Base-by-base conservation (phyloP, 2,888 invertebrate species). In the Taphrorychus bicolor region DNA sequence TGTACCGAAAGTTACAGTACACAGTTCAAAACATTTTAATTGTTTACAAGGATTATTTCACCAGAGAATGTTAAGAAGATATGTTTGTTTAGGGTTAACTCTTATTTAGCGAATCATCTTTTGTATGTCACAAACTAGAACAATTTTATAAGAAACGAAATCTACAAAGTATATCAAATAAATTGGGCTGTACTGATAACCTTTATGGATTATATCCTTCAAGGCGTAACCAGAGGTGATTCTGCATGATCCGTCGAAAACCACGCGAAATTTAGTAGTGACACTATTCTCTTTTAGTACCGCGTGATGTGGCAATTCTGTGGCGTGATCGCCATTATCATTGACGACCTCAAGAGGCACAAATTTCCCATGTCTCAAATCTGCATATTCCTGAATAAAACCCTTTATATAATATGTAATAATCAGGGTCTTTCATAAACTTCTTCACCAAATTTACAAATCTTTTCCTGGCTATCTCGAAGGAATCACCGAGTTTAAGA, bases 1-100 rank as follows among this genome's bases (percentile, higher is more conserved):
- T 14, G 66, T 70, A 5, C 70, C 71, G 54, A 64, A 72, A n/a
- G 71, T 71, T 0, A 72, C 63, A 3, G 72, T 71, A 18, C 9
- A 17, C 0, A 71, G 21, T 56, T 69, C 66, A 9, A 68, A 51
- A 54, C 70, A 68, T 41, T 69, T 17, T 3, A 71, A 18, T 2
- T 57, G 54, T 49, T 70, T 53, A 7, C 4, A 5, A 7, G 66
- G 61, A 18, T 52, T 14, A n/a, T 66, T 60, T 19, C 72, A 32
- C 69, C 70, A 71, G 2, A 72, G 23, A 59, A 71, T 70, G n/a
- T 70, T 67, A 52, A 69, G 67, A 16, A 67, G 32, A 62, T 56
- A 58, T 3, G 48, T 57, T 4, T 71, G 69, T 22, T 59, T 42
- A 2, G 63, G 67, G n/a, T 66, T 62, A 2, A 67, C 51, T 23